Evolutionary conservation across 2,113 vertebrate genomes (phyloP).

Genomic region (Erythrolamprus reginae): DNA sequence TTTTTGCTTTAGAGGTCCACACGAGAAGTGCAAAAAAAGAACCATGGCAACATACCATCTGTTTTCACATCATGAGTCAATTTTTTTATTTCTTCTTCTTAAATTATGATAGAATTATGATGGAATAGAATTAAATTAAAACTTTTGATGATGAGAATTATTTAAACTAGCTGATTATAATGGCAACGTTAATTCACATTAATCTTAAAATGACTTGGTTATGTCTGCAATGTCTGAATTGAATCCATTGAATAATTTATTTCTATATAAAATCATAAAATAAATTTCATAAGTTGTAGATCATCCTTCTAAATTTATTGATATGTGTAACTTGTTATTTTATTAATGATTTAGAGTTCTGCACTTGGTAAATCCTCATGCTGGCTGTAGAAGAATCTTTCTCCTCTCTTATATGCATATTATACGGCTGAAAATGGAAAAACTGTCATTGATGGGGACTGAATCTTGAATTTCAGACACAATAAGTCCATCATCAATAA

Average conservation of each 20-base stretch:
- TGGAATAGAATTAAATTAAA: neutral
- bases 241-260: neutral
- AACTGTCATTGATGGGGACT: neutral
- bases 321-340: neutral
- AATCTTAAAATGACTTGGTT: neutral
- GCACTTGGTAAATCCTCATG: neutral
- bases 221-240: neutral
- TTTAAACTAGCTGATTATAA: neutral
- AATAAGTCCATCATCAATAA: too few relatives aligned
- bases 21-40: neutral
- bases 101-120: neutral
- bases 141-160: neutral
- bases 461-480: neutral
- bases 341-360: neutral
- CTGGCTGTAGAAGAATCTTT: neutral
- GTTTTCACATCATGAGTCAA: neutral
- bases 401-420: neutral
- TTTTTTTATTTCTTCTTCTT: neutral
- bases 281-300: neutral
- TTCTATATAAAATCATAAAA: neutral
- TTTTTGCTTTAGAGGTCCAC: neutral
- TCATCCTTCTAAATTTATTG: neutral
- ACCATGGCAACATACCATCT: neutral
- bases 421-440: too few relatives aligned
- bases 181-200: neutral